A percentile compares a stretch with the other conserved stretches of the same genome.
Evolutionary conservation across 2,797 vertebrate species (phyloP).

Genomic region (Platyrinchus mystaceus): DNA sequence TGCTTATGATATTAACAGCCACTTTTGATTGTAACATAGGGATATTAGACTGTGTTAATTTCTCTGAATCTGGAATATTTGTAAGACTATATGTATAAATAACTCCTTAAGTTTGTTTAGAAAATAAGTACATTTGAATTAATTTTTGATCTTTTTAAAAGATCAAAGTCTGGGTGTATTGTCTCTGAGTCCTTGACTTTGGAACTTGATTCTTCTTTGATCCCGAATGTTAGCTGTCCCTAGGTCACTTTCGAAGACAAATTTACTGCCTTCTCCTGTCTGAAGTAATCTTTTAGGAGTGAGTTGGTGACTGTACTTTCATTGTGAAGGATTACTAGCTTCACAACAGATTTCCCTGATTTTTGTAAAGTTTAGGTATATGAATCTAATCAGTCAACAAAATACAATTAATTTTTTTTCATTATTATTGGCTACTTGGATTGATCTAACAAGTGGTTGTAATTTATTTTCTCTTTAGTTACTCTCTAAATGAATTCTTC

Average conservation of each 20-base stretch:
- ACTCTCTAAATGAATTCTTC: neutral
- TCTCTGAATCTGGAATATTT: neutral
- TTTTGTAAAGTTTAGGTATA: neutral
- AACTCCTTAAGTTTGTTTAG: neutral
- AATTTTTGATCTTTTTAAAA: neutral
- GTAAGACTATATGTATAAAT: neutral
- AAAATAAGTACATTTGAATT: neutral
- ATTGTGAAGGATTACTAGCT: neutral
- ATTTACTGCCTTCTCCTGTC: neutral
- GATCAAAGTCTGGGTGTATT: neutral
- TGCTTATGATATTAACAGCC: neutral
- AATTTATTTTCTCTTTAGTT: slow-evolving; percentile 7
- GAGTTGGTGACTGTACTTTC: neutral
- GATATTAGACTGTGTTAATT: neutral
- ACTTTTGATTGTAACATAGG: neutral
- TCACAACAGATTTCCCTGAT: neutral
- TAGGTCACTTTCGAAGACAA: neutral
- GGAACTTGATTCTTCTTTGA: slow-evolving; percentile 23
- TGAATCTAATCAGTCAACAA: neutral
- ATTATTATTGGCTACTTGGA: neutral
- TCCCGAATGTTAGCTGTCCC: neutral
- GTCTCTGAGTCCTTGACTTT: neutral
- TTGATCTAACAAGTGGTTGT: neutral
- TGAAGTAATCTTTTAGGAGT: neutral
- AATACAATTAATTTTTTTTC: neutral